These are phyloP conservation scores for Heliconius charithonia DNA, from an alignment of 2,888 invertebrate genomes.

Conservation along the genomic window DNA sequence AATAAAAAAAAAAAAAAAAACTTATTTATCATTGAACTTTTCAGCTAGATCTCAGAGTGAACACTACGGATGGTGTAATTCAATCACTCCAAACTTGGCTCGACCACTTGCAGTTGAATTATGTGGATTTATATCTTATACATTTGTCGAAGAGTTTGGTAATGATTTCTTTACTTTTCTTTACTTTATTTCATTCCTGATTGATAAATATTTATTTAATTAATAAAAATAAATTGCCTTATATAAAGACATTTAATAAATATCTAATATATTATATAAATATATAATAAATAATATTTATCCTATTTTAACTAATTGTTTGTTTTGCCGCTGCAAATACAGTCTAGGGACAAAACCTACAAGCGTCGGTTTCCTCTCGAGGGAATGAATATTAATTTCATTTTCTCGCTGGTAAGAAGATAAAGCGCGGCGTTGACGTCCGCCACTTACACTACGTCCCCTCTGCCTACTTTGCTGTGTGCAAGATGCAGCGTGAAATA, in stretches of 20 bases:
- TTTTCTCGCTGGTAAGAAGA: not conserved
- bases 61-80: not conserved
- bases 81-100: not conserved
- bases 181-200: not conserved
- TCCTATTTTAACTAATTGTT: no score
- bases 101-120: constrained; percentile 8
- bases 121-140: constrained; percentile 43
- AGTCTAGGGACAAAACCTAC: no score
- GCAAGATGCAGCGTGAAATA: no score
- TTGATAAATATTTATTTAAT: no score
- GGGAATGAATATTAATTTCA: not conserved
- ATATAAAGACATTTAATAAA: no score
- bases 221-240: no score
- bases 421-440: not conserved
- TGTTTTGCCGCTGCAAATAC: no score
- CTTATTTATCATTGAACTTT: not conserved
- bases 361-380: no score
- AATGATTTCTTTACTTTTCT: not conserved
- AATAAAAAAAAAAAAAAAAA: no score
- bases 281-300: no score
- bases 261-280: no score
- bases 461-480: no score
- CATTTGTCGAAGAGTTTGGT: constrained; percentile 16
- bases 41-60: not conserved
- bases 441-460: not conserved